Evolutionary conservation across 2,797 vertebrate species (phyloP).

Genomic region (Dromococcyx pavoninus): DNA sequence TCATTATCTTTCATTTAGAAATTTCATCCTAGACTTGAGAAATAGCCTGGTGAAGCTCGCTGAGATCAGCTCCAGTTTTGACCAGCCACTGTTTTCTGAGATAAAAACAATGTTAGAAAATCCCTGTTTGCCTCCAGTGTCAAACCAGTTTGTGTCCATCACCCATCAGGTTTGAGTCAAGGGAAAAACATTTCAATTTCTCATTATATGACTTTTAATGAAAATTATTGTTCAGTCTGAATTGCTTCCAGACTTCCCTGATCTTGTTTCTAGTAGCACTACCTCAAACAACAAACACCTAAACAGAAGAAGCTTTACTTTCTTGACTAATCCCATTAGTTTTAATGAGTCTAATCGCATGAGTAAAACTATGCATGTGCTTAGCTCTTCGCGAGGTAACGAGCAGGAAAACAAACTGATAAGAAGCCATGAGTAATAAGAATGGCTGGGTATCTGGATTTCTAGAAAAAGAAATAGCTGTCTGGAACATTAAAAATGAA

Average conservation of each 20-base stretch:
- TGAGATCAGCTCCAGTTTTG: neutral
- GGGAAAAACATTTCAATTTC: neutral
- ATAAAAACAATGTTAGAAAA: neutral
- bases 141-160: neutral
- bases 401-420: constrained; percentile 51
- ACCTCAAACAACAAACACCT: constrained; percentile 11
- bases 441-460: neutral
- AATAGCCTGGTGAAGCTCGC: neutral
- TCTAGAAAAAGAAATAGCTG: neutral
- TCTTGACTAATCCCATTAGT: constrained; percentile 55
- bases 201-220: neutral
- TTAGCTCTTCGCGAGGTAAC: constrained; percentile 50
- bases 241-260: neutral
- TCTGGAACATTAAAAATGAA: constrained; percentile 3
- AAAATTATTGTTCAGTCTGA: neutral
- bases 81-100: neutral
- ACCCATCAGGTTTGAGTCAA: neutral
- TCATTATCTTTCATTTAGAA: neutral
- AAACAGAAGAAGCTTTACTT: constrained; percentile 53
- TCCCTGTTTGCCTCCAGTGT: neutral
- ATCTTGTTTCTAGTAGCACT: neutral
- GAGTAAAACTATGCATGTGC: constrained; percentile 47
- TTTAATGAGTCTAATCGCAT: constrained; percentile 32
- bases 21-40: neutral
- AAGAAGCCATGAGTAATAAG: constrained; percentile 8